Percentiles rank a stretch among this genome's conserved stretches.
Conservation (phyloP, 1,140 invertebrate genomes). For the Geopemphigus sp. region DNA sequence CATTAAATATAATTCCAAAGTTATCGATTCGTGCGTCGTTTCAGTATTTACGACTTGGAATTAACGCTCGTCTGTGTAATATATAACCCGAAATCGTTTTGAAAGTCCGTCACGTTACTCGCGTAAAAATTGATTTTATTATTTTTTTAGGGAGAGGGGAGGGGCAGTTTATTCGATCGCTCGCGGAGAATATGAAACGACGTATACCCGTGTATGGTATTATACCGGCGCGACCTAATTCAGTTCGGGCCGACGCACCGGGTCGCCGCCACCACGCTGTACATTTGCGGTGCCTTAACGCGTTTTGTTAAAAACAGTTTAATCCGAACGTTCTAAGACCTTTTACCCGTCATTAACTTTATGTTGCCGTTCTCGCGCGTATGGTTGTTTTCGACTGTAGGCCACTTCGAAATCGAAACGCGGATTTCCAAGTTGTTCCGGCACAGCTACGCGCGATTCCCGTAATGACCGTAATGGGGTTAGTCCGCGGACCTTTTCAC, state of each 20-base stretch:
- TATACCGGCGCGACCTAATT: neutral
- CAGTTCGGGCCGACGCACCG: neutral
- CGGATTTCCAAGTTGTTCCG: constrained; percentile 23
- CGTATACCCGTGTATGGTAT: no score
- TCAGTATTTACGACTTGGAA: no score
- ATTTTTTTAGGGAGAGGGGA: no score
- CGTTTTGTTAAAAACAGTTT: constrained; percentile 14
- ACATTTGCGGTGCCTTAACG: neutral
- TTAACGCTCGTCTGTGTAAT: no score
- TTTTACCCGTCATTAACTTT: constrained; percentile 44
- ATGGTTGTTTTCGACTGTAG: constrained; percentile 33
- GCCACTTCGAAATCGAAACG: constrained; percentile 28
- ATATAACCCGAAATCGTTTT: no score
- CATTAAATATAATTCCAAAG: no score
- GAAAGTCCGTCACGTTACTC: no score
- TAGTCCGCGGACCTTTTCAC: neutral
- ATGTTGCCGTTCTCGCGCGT: constrained; percentile 26
- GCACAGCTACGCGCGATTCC: neutral
- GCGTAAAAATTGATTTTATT: no score
- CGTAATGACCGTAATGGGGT: constrained; percentile 28
- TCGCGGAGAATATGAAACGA: neutral
- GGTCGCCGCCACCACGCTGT: neutral
- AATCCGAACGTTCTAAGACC: constrained; percentile 8
- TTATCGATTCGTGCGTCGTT: no score
- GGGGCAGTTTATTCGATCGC: neutral